Conservation (phyloP, 2,888 invertebrate genomes). For the Drosophila paramelanica region DNA sequence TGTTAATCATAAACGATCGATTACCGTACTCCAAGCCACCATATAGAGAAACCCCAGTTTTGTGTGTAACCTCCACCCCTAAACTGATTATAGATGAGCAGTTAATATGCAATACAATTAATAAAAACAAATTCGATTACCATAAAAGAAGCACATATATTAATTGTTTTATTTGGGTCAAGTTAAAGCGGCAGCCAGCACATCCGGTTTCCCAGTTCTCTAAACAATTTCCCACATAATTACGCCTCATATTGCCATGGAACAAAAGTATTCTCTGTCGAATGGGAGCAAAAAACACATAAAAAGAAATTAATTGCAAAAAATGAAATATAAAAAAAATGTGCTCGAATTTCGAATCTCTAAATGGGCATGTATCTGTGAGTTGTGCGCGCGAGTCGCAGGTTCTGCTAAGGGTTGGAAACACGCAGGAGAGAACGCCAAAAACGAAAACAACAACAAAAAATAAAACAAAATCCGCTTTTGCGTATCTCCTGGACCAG, state of each 20-base stretch:
- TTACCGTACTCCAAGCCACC: not conserved
- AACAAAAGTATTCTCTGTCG: not conserved
- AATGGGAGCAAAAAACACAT: constrained; percentile 26
- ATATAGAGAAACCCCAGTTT: constrained; percentile 9
- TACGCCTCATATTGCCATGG: constrained; percentile 1
- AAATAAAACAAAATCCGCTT: not conserved
- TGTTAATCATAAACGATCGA: constrained; percentile 25
- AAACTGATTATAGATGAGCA: constrained; percentile 27
- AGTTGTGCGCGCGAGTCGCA: not conserved
- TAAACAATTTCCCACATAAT: constrained; percentile 27
- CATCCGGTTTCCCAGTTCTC: not conserved
- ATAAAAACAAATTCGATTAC: constrained; percentile 64
- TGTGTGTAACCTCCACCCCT: constrained; percentile 2
- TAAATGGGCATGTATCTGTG: constrained; percentile 56
- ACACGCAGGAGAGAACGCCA: not conserved
- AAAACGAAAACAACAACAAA: not conserved
- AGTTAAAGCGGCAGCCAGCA: constrained; percentile 6
- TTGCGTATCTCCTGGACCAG: constrained; percentile 8
- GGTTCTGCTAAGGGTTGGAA: constrained; percentile 39
- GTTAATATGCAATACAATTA: constrained; percentile 64
- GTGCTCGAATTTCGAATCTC: constrained; percentile 27
- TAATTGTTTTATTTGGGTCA: constrained; percentile 41
- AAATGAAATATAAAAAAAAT: constrained; percentile 15
- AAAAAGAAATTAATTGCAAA: not conserved
- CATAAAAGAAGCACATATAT: constrained; percentile 29